Evolutionary conservation across 2,888 invertebrate genomes (phyloP), one percentile per base, ranked within the genome.

Genomic region (Pilophorus perplexus): DNA sequence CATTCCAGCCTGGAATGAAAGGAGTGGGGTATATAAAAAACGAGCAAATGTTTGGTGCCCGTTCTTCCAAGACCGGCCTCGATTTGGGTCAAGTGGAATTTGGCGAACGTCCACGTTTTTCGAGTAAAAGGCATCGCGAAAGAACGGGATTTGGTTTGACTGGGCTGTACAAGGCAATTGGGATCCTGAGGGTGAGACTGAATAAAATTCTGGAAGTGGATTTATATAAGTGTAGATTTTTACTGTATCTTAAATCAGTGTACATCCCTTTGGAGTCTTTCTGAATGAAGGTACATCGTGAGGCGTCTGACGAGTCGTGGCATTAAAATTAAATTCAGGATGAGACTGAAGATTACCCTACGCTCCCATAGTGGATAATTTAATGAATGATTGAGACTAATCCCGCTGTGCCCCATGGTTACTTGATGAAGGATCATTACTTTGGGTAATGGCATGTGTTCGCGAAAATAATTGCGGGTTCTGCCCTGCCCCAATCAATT

Each of bases 361-460:
- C n/a, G 52, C 28, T 16, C 33, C 28, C 28, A n/a, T n/a, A 16
- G 16, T 16, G 28, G 52, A 52, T 22, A 46, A 23, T 46, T 46
- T 46, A 46, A 46, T 33, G 52, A 52, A 52, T 52, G 52, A 52
- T 52, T 52, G 28, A 28, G 33, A 27, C 52, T 52, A 52, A 52
- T 33, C 18, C 28, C 25, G 33, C 28, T 12, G 33, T 52, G 33
- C 52, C 33, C 52, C 33, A 28, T 28, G 52, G 52, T 52, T 52
- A 52, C 52, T 12, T 27, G 52, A 52, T 52, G 52, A 46, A 46
- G 52, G 52, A 25, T 52, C 52, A 52, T 52, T 52, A 52, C 52
- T 14, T 20, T 18, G 2, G 16, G 52, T 52, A 52, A 52, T 52
- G 52, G 22, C 27, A 33, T 28, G 28, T 23, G 46, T 22, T 52